Evolutionary conservation across 2,888 invertebrate species (phyloP), one percentile per base, ranked within the genome.

Genomic region (Nesidiocoris tenuis): DNA sequence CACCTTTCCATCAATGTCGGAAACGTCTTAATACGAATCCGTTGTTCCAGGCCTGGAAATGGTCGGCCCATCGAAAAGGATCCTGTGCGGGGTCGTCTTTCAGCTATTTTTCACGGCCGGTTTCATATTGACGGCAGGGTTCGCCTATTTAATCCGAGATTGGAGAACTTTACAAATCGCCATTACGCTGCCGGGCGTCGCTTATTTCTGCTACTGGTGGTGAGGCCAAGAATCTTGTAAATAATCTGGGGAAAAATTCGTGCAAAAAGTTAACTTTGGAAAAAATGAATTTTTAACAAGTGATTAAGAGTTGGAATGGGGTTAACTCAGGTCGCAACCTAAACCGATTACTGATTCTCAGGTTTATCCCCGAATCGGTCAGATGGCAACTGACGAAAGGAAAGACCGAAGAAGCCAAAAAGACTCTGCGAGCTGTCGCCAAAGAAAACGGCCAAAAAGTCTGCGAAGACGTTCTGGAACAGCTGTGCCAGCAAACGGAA

Each of bases 41-140:
- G 16, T 71, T 59, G 2, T 61, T 71, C 63, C 81, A 88, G 88
- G 87, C 68, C 83, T 88, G 81, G 90, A 90, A 84, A 90, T 90
- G 90, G 91, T 91, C 9, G 91, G 91, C 2, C 90, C 91, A 0
- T 85, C 85, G 70, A 88, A 89, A 81, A 86, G 91, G 61, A 84
- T 89, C 70, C 86, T 90, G 72, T 91, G 91, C 1, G 91, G 91
- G 5, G 90, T 90, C 18, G 87, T 90, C 9, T 88, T 89, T 78
- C 91, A 91, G 84, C 88, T 89, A 84, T 92, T 91, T 84, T 92
- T 91, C 83, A 90, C 91, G 0, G 80, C 88, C 23, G 92, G 92
- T 7, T 91, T 89, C 81, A 88, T 91, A 84, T 83, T 91, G 77
- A 89, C 89, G 0, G 90, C 90, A 0, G 86, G 84, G 0, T 88